phyloP scores from a whole-genome alignment of 2,797 vertebrate species.

The Sebastolobus altivelis region DNA sequence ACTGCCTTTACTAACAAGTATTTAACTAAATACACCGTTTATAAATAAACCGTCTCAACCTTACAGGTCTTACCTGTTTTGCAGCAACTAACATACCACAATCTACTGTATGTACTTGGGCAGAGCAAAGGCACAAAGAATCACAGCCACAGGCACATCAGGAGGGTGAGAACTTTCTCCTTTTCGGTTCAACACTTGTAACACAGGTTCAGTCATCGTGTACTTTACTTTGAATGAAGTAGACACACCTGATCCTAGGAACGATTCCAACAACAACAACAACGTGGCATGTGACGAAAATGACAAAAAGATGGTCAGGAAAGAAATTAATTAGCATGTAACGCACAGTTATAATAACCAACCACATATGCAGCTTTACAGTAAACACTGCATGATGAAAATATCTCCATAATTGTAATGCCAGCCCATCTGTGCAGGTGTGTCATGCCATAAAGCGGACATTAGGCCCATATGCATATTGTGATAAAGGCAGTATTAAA shows the following conservation, averaged over 20 bases:
- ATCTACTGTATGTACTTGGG: not conserved
- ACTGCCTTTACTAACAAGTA: not conserved
- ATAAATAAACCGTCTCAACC: not conserved
- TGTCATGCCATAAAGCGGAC: not conserved
- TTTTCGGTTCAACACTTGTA: slow-evolving; percentile 9
- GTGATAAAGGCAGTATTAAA: not conserved
- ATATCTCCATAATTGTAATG: not conserved
- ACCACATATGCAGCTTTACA: not conserved
- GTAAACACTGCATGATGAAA: not conserved
- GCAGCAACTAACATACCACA: slow-evolving; percentile 8
- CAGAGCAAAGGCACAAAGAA: not conserved
- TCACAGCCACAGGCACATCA: not conserved
- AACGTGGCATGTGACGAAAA: not conserved
- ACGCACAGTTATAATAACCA: slow-evolving; percentile 1
- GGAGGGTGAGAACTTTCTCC: not conserved
- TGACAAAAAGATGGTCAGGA: not conserved
- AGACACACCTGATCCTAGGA: slow-evolving; percentile 7
- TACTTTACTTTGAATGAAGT: not conserved
- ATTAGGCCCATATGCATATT: not conserved
- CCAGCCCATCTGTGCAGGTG: not conserved
- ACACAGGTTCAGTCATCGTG: slow-evolving; percentile 22
- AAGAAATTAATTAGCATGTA: not conserved
- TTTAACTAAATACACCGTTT: not conserved
- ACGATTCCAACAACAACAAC: not conserved
- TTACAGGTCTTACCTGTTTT: slow-evolving; percentile 37